Base-by-base conservation (phyloP, 1,140 invertebrate species). In the Zelostemma sp. region DNA sequence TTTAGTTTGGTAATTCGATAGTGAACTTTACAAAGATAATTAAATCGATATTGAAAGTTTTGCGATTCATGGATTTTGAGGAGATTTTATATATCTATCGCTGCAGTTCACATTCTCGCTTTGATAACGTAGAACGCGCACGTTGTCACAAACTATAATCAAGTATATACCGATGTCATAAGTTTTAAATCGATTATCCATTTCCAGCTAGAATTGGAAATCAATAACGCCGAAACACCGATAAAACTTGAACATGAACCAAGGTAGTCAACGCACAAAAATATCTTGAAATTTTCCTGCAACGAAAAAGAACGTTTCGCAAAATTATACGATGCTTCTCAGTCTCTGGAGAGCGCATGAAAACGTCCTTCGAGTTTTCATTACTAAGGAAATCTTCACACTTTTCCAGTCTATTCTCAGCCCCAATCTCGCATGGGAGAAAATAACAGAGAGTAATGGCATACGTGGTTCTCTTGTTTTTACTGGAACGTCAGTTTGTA, bases 171-270 rank as follows among this genome's bases (percentile, higher is more conserved):
- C 17, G 14, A 33, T 31, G 47, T 38, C 38, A 55, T 17, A 62
- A 62, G 49, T 62, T 62, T 54, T 54, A 54, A 62, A 62, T 54
- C 33, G 47, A 54, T 62, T 62, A 54, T 2, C 28, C 14, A 61
- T 61, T 53, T 61, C 47, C 49, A 16, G 46, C 46, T 45, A 38
- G 14, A 31, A 9, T 15, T 35, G 49, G 25, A 53, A 45, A 61
- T 28, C 25, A 28, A 28, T 28, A 8, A 28, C 25, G 3, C 8
- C 25, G 25, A 28, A 4, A 8, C 25, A 28, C 25, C 25, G 25
- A 28, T 28, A 28, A 28, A 28, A 28, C 25, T 4, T 8, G 25
- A 28, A 28, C 8, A 28, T 28, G 3, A 8, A 8, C 3, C 25
- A 3, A 28, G 25, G 25, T 8, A 28, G 3, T 28, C 8, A 8